Percentiles rank a stretch among this genome's conserved stretches.
Conservation (phyloP, 1,140 invertebrate genomes). For the Pogonomyrmex californicus region DNA sequence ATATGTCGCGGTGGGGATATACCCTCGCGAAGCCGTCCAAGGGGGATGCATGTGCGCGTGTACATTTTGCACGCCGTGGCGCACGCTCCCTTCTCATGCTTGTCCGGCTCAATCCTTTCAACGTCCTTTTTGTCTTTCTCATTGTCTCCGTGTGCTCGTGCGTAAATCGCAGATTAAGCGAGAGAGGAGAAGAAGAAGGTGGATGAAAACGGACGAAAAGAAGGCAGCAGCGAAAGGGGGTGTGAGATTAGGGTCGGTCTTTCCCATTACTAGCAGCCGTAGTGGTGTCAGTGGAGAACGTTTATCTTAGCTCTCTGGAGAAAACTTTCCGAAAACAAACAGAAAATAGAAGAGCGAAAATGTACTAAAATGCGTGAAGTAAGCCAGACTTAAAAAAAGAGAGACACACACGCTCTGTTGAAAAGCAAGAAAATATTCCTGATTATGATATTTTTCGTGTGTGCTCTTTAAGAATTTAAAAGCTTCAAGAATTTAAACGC, state of each 20-base stretch:
- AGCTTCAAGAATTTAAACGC: not conserved
- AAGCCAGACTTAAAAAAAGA: not conserved
- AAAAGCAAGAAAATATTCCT: not conserved
- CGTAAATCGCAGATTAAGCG: conserved; percentile 33
- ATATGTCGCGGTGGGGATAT: conserved; percentile 6
- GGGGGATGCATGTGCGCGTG: conserved; percentile 29
- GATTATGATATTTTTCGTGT: not conserved
- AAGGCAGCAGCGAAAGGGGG: conserved; percentile 23
- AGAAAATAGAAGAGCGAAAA: conserved; percentile 9
- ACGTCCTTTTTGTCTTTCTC: conserved; percentile 46
- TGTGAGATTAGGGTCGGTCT: conserved; percentile 32
- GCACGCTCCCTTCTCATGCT: conserved; percentile 25
- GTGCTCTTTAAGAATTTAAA: not conserved
- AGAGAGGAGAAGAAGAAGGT: not conserved
- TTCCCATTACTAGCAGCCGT: conserved; percentile 13
- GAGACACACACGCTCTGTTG: not conserved
- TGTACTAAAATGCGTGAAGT: not conserved
- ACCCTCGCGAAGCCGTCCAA: conserved; percentile 23
- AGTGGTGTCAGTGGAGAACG: not conserved
- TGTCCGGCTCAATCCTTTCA: conserved; percentile 41
- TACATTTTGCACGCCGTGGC: conserved; percentile 16
- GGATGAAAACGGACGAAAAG: conserved; percentile 30
- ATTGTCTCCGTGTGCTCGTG: conserved; percentile 52
- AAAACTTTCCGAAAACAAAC: not conserved
- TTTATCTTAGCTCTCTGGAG: not conserved